Evolutionary conservation across 2,888 invertebrate species (phyloP).

Genomic region (Macrosoma leucophasiata): DNA sequence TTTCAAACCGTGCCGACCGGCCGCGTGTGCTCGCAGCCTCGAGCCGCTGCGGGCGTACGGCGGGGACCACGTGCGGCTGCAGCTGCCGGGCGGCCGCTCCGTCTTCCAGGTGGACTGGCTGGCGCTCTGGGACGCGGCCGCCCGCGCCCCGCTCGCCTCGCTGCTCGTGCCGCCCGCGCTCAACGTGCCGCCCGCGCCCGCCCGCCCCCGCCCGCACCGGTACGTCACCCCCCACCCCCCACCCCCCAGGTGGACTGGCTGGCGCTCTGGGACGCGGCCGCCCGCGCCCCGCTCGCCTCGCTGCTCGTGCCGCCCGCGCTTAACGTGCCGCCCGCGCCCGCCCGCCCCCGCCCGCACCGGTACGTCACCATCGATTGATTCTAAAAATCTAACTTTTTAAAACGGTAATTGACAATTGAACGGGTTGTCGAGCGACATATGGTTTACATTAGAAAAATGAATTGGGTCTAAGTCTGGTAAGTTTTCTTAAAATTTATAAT

Average conservation of each 20-base stretch:
- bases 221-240: conserved; percentile 14
- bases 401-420: no score
- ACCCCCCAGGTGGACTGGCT: conserved; percentile 79
- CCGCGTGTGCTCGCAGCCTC: conserved; percentile 68
- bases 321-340: conserved; percentile 90
- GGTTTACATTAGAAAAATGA: no score
- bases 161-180: conserved; percentile 84
- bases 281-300: conserved; percentile 36
- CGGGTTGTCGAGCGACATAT: no score
- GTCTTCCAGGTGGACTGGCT: conserved; percentile 91
- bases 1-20: no score
- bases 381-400: no score
- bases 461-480: no score
- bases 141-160: conserved; percentile 36
- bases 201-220: conserved; percentile 35
- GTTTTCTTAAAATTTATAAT: no score
- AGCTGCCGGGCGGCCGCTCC: conserved; percentile 87
- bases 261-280: conserved; percentile 83
- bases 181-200: conserved; percentile 90
- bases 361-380: no score
- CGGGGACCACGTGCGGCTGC: conserved; percentile 82
- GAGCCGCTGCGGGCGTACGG: conserved; percentile 85
- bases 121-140: conserved; percentile 83
- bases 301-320: conserved; percentile 84
- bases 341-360: conserved; percentile 35